Evolutionary conservation across 2,888 invertebrate species (phyloP).

Genomic region (Ceriagrion tenellum): DNA sequence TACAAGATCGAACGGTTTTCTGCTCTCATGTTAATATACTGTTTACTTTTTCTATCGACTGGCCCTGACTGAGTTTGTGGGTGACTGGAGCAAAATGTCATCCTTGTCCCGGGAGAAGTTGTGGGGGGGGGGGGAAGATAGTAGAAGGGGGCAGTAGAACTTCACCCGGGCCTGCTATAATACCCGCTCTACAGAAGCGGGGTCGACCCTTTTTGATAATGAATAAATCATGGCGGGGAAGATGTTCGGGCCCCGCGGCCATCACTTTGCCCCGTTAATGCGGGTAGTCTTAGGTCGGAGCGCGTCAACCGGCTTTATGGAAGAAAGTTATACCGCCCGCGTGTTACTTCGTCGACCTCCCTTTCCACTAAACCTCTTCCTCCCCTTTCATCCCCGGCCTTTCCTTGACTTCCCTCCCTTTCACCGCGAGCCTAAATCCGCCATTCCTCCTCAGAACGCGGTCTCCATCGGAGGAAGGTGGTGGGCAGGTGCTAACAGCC

Average conservation of each 20-base stretch:
- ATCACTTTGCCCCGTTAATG: slow-evolving; percentile 26
- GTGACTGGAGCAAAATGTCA: neutral
- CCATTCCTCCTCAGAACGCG: neutral
- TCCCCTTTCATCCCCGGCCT: no score
- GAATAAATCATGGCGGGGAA: slow-evolving; percentile 54
- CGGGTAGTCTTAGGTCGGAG: neutral
- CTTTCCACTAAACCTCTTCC: no score
- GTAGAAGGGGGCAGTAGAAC: neutral
- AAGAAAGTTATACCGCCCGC: slow-evolving; percentile 16
- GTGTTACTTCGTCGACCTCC: neutral
- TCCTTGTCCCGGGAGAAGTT: neutral
- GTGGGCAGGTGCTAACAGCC: neutral
- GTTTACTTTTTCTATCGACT: no score
- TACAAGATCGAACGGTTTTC: no score
- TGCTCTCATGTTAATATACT: no score
- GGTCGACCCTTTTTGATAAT: slow-evolving; percentile 58
- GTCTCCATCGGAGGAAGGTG: neutral
- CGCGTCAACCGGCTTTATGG: slow-evolving; percentile 18
- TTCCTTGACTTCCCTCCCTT: no score
- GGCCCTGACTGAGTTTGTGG: neutral
- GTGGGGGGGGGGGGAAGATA: no score
- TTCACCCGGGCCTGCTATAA: neutral
- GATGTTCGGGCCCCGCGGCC: slow-evolving; percentile 35
- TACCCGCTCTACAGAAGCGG: neutral
- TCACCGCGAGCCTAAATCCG: neutral